Percentiles rank a stretch among this genome's conserved stretches.
phyloP scores from a whole-genome alignment of 2,797 vertebrate species.

The Galagoides demidoff region DNA sequence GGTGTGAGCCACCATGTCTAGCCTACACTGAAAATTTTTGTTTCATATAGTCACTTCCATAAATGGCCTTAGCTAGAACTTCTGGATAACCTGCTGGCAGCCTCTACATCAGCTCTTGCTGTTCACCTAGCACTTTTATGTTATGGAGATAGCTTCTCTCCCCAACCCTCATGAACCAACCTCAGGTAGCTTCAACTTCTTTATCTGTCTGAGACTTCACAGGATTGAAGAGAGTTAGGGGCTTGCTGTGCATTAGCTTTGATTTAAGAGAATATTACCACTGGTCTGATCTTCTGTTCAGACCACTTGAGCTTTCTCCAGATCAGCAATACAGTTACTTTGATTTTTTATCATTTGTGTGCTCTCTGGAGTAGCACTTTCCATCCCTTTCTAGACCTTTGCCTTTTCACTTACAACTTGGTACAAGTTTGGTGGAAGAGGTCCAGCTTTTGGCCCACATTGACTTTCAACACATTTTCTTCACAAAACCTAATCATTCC shows the following conservation, averaged over 20 bases:
- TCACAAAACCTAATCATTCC: not conserved
- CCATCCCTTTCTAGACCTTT: not conserved
- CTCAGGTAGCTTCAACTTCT: not conserved
- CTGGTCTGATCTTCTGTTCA: not conserved
- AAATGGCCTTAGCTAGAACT: not conserved
- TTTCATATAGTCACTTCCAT: not conserved
- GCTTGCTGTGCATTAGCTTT: not conserved
- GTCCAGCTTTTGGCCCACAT: not conserved
- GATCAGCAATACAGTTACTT: not conserved
- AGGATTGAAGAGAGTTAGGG: not conserved
- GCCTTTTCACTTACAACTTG: not conserved
- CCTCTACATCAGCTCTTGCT: not conserved
- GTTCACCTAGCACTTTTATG: not conserved
- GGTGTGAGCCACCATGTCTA: no score
- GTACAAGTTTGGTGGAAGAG: not conserved
- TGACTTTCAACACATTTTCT: not conserved
- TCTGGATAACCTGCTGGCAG: not conserved
- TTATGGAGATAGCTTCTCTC: not conserved
- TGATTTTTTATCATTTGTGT: not conserved
- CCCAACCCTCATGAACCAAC: not conserved
- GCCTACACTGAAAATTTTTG: not conserved
- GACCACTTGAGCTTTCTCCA: not conserved
- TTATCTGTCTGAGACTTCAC: not conserved
- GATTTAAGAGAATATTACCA: not conserved
- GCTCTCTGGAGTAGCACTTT: not conserved